Evolutionary conservation across 2,797 vertebrate genomes (phyloP).

Genomic region (Trachops cirrhosus): DNA sequence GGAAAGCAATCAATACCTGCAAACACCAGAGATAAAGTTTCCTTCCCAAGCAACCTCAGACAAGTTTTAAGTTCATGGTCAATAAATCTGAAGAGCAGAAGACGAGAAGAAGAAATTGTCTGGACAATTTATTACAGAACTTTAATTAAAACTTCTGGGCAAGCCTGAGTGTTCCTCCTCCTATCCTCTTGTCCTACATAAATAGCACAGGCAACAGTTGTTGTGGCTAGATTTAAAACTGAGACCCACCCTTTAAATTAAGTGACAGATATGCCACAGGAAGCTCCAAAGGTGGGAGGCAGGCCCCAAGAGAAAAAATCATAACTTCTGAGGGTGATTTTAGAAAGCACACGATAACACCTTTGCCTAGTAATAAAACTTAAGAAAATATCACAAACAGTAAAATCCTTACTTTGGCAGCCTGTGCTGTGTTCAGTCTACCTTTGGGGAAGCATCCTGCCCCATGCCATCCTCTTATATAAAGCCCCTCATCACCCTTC

Average conservation of each 20-base stretch:
- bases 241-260: background rate
- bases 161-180: background rate
- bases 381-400: background rate
- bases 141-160: constrained; percentile 30
- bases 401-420: background rate
- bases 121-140: constrained; percentile 16
- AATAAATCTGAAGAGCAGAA: background rate
- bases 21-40: background rate
- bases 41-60: background rate
- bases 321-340: background rate
- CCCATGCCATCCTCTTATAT: fast-evolving
- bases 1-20: background rate
- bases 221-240: background rate
- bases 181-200: background rate
- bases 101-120: background rate
- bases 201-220: background rate
- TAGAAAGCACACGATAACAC: background rate
- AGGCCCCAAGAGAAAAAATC: background rate
- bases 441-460: background rate
- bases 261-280: background rate
- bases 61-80: background rate
- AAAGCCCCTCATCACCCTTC: background rate
- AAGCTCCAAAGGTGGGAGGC: background rate
- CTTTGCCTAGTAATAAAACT: background rate
- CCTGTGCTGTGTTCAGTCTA: background rate